Percentiles rank a stretch among this genome's conserved stretches.
phyloP scores from a whole-genome alignment of 2,113 vertebrate species.

The Lasiurus borealis region DNA sequence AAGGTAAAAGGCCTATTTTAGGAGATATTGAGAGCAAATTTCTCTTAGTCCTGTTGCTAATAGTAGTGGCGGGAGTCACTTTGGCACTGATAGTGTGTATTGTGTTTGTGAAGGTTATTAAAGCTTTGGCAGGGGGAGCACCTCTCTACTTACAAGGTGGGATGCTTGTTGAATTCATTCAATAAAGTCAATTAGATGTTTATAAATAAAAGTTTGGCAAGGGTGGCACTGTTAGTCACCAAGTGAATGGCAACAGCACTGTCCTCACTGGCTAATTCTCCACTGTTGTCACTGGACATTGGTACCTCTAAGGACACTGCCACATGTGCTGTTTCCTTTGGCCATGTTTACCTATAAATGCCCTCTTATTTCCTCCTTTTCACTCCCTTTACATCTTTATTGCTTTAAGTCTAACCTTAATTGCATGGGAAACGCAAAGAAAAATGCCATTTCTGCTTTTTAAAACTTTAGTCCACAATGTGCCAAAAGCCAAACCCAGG shows the following conservation, averaged over 20 bases:
- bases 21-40: background rate
- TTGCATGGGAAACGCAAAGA: background rate
- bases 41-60: background rate
- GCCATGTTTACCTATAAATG: background rate
- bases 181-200: background rate
- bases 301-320: fast-evolving
- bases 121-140: background rate
- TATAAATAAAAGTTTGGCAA: background rate
- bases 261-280: background rate
- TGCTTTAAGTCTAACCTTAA: background rate
- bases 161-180: background rate
- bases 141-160: background rate
- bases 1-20: background rate
- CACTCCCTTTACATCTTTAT: background rate
- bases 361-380: background rate
- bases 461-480: background rate
- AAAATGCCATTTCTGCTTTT: background rate
- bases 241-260: background rate
- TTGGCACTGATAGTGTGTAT: background rate
- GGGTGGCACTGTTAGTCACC: too few relatives aligned
- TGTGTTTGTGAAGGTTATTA: background rate
- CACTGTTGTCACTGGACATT: background rate
- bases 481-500: background rate
- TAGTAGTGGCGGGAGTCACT: background rate
- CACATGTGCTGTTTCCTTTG: background rate